Evolutionary conservation across 1,140 invertebrate genomes (phyloP).

Genomic region (Lepidurus couesii): DNA sequence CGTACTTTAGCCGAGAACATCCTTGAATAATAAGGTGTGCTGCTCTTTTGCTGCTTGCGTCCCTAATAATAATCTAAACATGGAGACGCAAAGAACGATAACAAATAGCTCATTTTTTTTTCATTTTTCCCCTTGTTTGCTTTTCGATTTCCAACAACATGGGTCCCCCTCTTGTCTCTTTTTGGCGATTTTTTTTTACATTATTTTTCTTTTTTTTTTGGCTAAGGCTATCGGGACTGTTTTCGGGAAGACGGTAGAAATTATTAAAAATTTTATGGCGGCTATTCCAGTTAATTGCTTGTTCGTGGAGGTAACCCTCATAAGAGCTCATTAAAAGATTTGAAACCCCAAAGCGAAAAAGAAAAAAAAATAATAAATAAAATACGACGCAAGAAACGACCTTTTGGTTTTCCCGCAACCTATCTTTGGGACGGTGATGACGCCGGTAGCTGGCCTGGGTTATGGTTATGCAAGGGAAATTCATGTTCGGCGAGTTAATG

Average conservation of each 20-base stretch:
- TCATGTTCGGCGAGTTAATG: constrained; percentile 21
- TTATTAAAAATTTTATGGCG: not conserved
- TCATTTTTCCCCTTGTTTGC: not conserved
- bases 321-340: constrained; percentile 24
- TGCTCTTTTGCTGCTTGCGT: not conserved
- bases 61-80: not conserved
- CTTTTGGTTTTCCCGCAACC: not conserved
- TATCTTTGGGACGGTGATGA: constrained; percentile 23
- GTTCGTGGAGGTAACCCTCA: not conserved
- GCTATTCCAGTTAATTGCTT: not conserved
- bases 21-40: constrained; percentile 12
- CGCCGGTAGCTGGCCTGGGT: constrained; percentile 23
- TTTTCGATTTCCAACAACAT: not conserved
- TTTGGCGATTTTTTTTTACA: not conserved
- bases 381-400: not conserved
- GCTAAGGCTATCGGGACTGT: constrained; percentile 10
- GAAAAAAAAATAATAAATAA: not conserved
- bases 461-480: constrained; percentile 11
- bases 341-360: constrained; percentile 6
- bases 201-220: constrained; percentile 8
- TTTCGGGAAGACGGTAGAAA: constrained; percentile 2
- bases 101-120: not conserved
- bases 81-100: not conserved
- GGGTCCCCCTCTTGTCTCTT: not conserved
- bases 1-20: not conserved